Base-by-base conservation (phyloP, 2,113 vertebrate species). In the Saccopteryx leptura region DNA sequence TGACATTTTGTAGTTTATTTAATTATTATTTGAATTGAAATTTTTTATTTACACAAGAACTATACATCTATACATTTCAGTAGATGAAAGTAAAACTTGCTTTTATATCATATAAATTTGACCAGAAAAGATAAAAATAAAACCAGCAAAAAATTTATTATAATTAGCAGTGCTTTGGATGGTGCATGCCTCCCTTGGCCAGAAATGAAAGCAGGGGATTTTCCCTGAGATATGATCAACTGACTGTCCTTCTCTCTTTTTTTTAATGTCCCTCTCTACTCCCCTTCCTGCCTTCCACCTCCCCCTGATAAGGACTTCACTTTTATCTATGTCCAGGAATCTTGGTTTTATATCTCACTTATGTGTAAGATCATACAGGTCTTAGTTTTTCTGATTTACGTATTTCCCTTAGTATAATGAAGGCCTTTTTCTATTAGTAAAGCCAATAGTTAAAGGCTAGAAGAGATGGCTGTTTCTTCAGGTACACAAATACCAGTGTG, bases 211-310 rank as follows among this genome's bases (percentile, higher is more conserved):
- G 87, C 52, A 28, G n/a, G 0, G 17, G 4, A 15, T 90, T 79
- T 93, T 66, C 33, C 12, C 75, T 26, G 23, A 97, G 61, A 63
- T 11, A 58, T 56, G 18, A 96, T 92, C 83, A 81, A 94, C 50
- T 88, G 74, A 88, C 65, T 74, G 80, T 76, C 28, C 39, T 39
- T 39, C 39, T 39, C 39, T 39, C 39, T 39, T 39, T 39, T 39
- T 39, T 39, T 39, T 39, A 3, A 39, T 39, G 39, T 39, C 39
- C 39, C 39, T 39, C 39, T 39, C 3, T 39, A 39, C 39, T 39
- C 39, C 39, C 39, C 39, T 39, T 39, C 39, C 39, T 39, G 39
- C 39, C 39, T 39, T 39, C 39, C 39, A 39, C 39, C 39, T 39
- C 39, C 39, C 39, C 39, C 39, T 39, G 39, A 39, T 39, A 39